Evolutionary conservation across 2,888 invertebrate species (phyloP).

Genomic region (Scaptomyza flava): DNA sequence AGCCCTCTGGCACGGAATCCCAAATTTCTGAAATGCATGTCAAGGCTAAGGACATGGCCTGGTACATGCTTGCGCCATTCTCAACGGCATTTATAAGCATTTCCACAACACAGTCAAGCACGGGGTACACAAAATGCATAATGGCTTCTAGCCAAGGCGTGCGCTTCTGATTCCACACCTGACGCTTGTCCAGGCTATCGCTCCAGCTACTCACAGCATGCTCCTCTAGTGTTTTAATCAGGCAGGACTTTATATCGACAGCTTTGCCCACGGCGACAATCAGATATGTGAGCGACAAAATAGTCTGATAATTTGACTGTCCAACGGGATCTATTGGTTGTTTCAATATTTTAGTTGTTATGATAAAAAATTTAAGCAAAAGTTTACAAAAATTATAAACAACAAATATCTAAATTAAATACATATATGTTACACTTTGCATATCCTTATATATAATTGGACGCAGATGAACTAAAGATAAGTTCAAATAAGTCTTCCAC

Average conservation of each 20-base stretch:
- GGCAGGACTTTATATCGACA: conserved; percentile 87
- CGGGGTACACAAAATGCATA: conserved; percentile 87
- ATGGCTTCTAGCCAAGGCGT: conserved; percentile 92
- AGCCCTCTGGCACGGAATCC: conserved; percentile 87
- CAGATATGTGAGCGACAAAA: conserved; percentile 88
- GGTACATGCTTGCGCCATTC: conserved; percentile 92
- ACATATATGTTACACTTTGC: too few species aligned
- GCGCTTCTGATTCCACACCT: conserved; percentile 93
- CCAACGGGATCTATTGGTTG: conserved; percentile 82
- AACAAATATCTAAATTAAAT: too few species aligned
- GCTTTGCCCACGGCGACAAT: conserved; percentile 88
- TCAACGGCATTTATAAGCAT: conserved; percentile 89
- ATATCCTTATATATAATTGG: too few species aligned
- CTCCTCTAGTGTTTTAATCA: conserved; percentile 87
- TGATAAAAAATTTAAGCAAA: background rate
- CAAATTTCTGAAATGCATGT: conserved; percentile 89
- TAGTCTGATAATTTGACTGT: conserved; percentile 86
- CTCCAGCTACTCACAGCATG: conserved; percentile 87
- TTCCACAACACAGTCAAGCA: conserved; percentile 88
- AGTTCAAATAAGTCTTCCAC: too few species aligned
- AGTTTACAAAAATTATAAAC: too few species aligned
- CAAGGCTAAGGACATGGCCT: conserved; percentile 90
- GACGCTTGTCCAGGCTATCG: conserved; percentile 90
- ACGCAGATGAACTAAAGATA: too few species aligned
- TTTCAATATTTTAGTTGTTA: background rate